These are phyloP conservation scores for Julus scandinavius DNA, from an alignment of 2,888 invertebrate species.

Conservation along the genomic window DNA sequence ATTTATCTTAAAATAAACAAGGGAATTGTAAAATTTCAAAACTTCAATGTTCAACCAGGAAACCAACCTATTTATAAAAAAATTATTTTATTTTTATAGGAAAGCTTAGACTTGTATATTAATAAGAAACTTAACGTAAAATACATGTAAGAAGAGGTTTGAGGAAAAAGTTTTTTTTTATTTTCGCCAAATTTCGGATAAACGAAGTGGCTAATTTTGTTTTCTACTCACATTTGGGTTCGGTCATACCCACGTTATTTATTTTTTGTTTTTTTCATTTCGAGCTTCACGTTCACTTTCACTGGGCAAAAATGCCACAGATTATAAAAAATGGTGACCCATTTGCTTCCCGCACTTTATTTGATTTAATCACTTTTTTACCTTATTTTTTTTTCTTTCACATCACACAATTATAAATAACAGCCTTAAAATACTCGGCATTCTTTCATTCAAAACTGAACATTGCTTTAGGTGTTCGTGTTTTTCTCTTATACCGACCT, in stretches of 20 bases:
- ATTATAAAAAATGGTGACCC: not conserved
- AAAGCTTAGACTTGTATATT: too few relatives aligned
- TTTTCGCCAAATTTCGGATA: not conserved
- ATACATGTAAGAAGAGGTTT: not conserved
- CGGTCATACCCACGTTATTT: not conserved
- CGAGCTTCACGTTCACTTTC: not conserved
- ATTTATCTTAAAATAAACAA: too few relatives aligned
- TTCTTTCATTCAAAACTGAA: not conserved
- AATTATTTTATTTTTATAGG: too few relatives aligned
- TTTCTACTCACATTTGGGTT: not conserved
- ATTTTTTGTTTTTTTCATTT: not conserved
- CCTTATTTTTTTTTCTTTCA: not conserved
- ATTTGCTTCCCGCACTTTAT: not conserved
- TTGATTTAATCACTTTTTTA: not conserved
- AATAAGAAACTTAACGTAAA: not conserved
- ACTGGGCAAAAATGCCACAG: not conserved
- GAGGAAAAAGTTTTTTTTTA: not conserved
- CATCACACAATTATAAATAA: not conserved
- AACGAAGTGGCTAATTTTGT: not conserved
- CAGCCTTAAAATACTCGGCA: not conserved
- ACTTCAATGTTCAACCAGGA: too few relatives aligned
- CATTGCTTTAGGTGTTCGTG: not conserved
- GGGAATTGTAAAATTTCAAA: too few relatives aligned
- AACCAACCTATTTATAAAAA: too few relatives aligned
- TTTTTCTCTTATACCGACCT: not conserved